Evolutionary conservation across 2,888 invertebrate genomes (phyloP), one percentile per base, ranked within the genome.

Genomic region (Agrochola litura): DNA sequence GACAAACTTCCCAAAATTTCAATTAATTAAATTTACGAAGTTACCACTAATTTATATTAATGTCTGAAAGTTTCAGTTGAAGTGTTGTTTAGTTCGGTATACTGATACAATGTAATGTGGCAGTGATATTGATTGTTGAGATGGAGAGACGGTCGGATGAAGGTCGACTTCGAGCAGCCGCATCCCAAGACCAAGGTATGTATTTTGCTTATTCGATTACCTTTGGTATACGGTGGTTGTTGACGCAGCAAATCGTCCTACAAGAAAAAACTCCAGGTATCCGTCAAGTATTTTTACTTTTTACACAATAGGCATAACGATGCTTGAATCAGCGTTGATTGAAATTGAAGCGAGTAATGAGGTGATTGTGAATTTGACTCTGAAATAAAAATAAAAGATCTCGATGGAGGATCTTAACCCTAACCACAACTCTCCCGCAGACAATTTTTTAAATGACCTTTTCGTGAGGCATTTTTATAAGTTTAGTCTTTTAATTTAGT

Each of bases 121-220:
- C 87, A 81, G 91, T 92, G 90, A 85, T 89, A 92, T 91, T 83
- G 88, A 90, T 90, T 92, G 92, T 81, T 94, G 95, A 93, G 85
- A 96, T 96, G 96, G 96, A 96, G 94, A 95, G 93, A 85, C 92
- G 95, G 86, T 87, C 90, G 82, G 96, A 96, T 85, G 96, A 95
- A 73, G 91, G 92, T 82, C 93, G 94, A 92, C 89, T 92, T 67
- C 92, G 95, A 91, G 90, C 94, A 80, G 91, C 94, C 46, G 91
- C 93, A 81, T 94, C 94, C 66, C 95, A 95, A 81, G 96, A 96
- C 84, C 94, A 94, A 94, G 95, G 96, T 92, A 92, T 88, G 91
- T 90, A 71, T 68, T 69, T 12, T 74, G 9, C 6, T 19, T 30
- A 54, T 61, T 43, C 19, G n/a, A 12, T 9, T 52, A 37, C 25